A percentile compares a stretch with the other conserved stretches of the same genome.
phyloP scores from a whole-genome alignment of 92 coral and sea anemone species.

The Pocillopora grandis region DNA sequence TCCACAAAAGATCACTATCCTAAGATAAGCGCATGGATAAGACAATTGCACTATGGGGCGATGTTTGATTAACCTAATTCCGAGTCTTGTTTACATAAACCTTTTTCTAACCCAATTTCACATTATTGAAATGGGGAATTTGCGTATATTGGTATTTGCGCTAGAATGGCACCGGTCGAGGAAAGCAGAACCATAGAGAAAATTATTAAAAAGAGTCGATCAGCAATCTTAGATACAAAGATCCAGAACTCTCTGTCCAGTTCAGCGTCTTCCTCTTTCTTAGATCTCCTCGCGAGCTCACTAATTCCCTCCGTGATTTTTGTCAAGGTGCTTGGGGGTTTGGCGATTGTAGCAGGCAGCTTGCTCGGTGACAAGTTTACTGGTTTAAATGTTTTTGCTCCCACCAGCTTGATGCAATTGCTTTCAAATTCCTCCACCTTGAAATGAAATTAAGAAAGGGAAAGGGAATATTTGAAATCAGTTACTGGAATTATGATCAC shows the following conservation, averaged over 20 bases:
- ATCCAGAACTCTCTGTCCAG: slow-evolving; percentile 74
- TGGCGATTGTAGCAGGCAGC: slow-evolving; percentile 2
- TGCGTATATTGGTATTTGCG: slow-evolving; percentile 65
- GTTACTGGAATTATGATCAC: neutral
- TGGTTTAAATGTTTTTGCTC: slow-evolving; percentile 51
- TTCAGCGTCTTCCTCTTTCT: slow-evolving; percentile 43
- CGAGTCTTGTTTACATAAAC: neutral
- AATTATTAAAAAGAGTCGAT: slow-evolving; percentile 62
- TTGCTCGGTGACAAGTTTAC: slow-evolving; percentile 27
- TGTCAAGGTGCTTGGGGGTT: slow-evolving; percentile 19
- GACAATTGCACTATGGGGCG: no score
- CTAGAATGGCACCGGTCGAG: slow-evolving; percentile 58
- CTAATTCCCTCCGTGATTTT: slow-evolving; percentile 60
- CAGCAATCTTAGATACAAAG: slow-evolving; percentile 61
- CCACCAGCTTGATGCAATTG: slow-evolving; percentile 53
- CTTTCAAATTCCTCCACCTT: slow-evolving; percentile 42
- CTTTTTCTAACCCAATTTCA: neutral
- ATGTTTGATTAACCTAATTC: neutral
- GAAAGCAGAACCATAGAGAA: slow-evolving; percentile 51
- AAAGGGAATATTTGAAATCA: neutral
- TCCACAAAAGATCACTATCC: no score
- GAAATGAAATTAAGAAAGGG: neutral
- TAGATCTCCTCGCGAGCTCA: slow-evolving; percentile 53
- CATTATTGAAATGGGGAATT: neutral
- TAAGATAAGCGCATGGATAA: no score